phyloP scores from a whole-genome alignment of 2,888 invertebrate species.

The Drosophila macrothrix region DNA sequence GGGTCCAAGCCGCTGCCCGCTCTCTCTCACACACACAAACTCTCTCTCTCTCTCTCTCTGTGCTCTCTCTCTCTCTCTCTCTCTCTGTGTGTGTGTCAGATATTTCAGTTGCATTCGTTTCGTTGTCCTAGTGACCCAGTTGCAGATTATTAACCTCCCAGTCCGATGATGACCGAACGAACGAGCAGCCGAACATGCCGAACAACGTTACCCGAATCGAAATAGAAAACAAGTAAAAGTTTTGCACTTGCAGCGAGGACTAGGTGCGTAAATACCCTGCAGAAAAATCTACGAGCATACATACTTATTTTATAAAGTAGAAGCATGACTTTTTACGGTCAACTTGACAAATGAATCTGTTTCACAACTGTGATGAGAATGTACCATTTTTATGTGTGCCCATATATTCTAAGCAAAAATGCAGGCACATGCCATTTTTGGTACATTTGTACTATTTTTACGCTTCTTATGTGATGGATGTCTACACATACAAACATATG shows the following conservation, averaged over 20 bases:
- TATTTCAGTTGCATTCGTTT: constrained; percentile 72
- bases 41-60: constrained; percentile 6
- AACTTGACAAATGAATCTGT: neutral
- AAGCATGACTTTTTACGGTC: neutral
- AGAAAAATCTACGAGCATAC: neutral
- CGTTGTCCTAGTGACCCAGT: constrained; percentile 84
- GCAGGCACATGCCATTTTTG: neutral
- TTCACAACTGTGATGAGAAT: neutral
- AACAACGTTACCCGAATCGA: constrained; percentile 49
- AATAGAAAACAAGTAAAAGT: constrained; percentile 62
- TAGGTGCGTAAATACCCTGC: constrained; percentile 32
- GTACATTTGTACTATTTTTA: neutral
- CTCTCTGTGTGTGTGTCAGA: constrained; percentile 18
- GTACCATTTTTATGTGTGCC: neutral
- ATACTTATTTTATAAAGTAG: neutral
- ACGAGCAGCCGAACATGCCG: constrained; percentile 21
- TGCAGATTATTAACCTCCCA: constrained; percentile 84
- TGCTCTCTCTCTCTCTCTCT: constrained; percentile 8
- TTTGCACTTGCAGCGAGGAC: constrained; percentile 2
- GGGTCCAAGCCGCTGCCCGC: constrained; percentile 44
- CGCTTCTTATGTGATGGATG: neutral
- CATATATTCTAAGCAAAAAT: neutral
- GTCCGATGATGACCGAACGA: constrained; percentile 23
- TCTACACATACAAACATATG: neutral
- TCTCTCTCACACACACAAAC: constrained; percentile 9